Evolutionary conservation across 2,797 vertebrate species (phyloP).

Genomic region (Sciurus vulgaris): DNA sequence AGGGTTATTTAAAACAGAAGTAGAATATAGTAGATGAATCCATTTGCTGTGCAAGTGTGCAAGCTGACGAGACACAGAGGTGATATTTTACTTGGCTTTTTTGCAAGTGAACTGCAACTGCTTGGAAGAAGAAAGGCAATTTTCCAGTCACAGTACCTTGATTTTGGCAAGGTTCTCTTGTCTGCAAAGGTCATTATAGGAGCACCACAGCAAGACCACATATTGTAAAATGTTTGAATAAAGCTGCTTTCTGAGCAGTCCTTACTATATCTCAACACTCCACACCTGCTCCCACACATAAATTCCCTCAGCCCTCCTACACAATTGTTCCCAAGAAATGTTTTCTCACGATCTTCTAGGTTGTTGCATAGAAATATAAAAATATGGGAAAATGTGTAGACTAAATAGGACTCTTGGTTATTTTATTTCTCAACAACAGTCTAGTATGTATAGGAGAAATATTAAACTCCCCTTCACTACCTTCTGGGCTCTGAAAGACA

Average conservation of each 20-base stretch:
- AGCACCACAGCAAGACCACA: not conserved
- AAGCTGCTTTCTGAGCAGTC: not conserved
- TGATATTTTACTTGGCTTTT: slow-evolving; percentile 14
- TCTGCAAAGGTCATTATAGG: slow-evolving; percentile 14
- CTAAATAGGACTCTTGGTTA: not conserved
- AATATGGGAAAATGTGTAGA: not conserved
- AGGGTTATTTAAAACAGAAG: not conserved
- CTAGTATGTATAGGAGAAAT: not conserved
- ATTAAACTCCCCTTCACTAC: not conserved
- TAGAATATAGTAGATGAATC: not conserved
- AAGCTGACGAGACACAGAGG: not conserved
- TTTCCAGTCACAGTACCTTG: slow-evolving; percentile 1
- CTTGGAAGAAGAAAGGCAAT: slow-evolving; percentile 19
- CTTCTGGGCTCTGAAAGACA: not conserved
- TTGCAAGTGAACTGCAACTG: slow-evolving; percentile 18
- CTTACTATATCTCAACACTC: not conserved
- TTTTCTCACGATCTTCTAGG: not conserved
- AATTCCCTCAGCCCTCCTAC: not conserved
- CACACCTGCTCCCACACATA: too few relatives aligned
- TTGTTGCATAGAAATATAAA: not conserved
- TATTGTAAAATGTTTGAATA: not conserved
- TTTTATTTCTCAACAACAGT: not conserved
- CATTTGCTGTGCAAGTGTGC: not conserved
- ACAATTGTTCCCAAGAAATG: not conserved
- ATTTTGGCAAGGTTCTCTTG: not conserved